Evolutionary conservation across 2,888 invertebrate genomes (phyloP), one percentile per base, ranked within the genome.

Genomic region (Acheta domesticus): DNA sequence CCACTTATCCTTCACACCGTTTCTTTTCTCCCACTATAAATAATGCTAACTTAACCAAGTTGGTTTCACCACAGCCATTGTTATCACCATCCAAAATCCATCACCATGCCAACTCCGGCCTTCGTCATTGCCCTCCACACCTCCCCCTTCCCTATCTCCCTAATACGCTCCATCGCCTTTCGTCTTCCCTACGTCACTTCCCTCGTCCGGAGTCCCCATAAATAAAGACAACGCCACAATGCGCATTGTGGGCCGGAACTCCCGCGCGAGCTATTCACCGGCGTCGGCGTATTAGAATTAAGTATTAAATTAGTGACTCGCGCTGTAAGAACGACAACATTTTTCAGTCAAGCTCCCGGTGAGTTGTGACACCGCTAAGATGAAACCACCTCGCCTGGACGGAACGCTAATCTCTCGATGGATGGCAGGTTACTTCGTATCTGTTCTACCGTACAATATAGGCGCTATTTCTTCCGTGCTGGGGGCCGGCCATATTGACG

Each of bases 231-330:
- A 62, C n/a, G 16, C 16, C n/a, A 62, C 14, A 62, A 62, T 14
- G 62, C 62, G n/a, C 62, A 62, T 19, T 19, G n/a, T 14, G 62
- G 16, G n/a, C 62, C 16, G 62, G 62, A n/a, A 62, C 62, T 19
- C n/a, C 62, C n/a, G 62, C n/a, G 62, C 62, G 14, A 11, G 3
- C 62, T 62, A 62, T 62, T 62, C 62, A 16, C 62, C 4, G 16
- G 62, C 62, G 62, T 19, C 14, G 62, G 8, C 62, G 62, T 14
- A 14, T 62, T n/a, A 62, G 62, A 62, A 62, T 62, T 14, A 62
- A 62, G 62, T 62, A 62, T 62, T 62, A 62, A 62, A 62, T 62
- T 62, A 62, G 62, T 19, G 62, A 62, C 62, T 62, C 12, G n/a
- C 11, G 62, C 14, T 5, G n/a, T 11, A 62, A 62, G 62, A 12